Evolutionary conservation across 64 coral and sea anemone genomes (phyloP), one percentile per base, ranked within the genome.

Genomic region (Montipora foliosa): DNA sequence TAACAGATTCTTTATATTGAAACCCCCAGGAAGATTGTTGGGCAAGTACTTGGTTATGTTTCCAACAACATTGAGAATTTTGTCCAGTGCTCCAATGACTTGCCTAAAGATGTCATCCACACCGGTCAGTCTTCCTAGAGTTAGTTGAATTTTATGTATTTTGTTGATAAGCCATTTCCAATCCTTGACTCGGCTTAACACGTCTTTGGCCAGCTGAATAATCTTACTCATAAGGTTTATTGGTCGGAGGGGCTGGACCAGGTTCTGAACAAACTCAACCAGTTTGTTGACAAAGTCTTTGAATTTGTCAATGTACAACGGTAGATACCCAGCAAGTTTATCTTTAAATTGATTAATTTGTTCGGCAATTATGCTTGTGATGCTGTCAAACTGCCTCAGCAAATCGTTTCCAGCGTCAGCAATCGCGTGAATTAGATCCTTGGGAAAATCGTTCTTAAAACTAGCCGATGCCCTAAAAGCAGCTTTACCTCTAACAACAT

Each of bases 381-480:
- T 90, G 21, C 88, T 81, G 74, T 95, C 97, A 12, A 87, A 89
- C 19, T 76, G 75, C 5, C 89, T 90, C 9, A 98, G 44, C 88
- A 98, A 16, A 71, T 96, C 95, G 87, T 98, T 94, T 9, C 92
- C 94, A 48, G 90, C 89, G 58, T 98, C 95, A 10, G 97, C 86
- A 62, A 96, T 82, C 6, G 80, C 76, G 13, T 98, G 95, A 61
- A 98, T 98, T 25, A 98, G 92, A 71, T 98, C 97, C 67, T 98
- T 98, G 16, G 97, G 97, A 51, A 98, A 92, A 80, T 98, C 97
- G 47, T 98, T 98, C 79, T 98, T 98, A 19, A 96, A 98, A 75
- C 97, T 96, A 19, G 97, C 97, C 6, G 97, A 87, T 37, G 84
- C 95, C 83, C 92, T 99, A 60, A 99, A 99, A 6, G 97, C 97